phyloP scores from a whole-genome alignment of 2,888 invertebrate species.

The Schrankia costaestrigalis region DNA sequence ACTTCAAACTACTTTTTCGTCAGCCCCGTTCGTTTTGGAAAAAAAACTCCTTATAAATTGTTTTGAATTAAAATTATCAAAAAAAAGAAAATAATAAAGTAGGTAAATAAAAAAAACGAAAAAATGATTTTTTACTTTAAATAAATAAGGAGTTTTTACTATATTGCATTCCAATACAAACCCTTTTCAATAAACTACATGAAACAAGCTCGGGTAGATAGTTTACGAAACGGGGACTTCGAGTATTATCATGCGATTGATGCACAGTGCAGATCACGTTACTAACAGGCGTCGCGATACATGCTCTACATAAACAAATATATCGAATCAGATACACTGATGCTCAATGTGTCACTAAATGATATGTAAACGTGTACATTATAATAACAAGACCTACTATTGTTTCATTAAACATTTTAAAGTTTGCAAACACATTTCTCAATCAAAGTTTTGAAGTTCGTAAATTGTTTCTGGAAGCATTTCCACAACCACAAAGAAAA shows the following conservation, averaged over 20 bases:
- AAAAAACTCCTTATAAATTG: constrained; percentile 53
- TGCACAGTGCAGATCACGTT: constrained; percentile 30
- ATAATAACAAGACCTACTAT: constrained; percentile 20
- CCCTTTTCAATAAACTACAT: constrained; percentile 36
- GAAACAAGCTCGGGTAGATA: constrained; percentile 27
- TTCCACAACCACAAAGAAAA: constrained; percentile 55
- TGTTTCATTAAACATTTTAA: constrained; percentile 20
- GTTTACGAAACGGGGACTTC: constrained; percentile 39
- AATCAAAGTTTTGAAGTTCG: constrained; percentile 17
- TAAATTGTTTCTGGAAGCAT: constrained; percentile 28
- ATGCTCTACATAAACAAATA: no score
- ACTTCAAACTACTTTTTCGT: constrained; percentile 48
- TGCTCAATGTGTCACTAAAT: no score
- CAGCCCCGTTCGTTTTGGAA: constrained; percentile 45
- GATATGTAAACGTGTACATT: constrained; percentile 12
- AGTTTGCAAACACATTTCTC: constrained; percentile 17
- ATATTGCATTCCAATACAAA: constrained; percentile 41
- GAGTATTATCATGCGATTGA: constrained; percentile 36
- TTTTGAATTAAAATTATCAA: constrained; percentile 11
- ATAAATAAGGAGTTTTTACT: constrained; percentile 47
- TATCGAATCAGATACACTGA: no score
- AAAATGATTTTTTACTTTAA: constrained; percentile 2
- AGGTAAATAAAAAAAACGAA: constrained; percentile 5
- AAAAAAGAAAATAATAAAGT: constrained; percentile 5
- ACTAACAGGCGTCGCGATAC: constrained; percentile 16